Evolutionary conservation across 2,797 vertebrate genomes (phyloP), one percentile per base, ranked within the genome.

Genomic region (Phylloscopus collybita): DNA sequence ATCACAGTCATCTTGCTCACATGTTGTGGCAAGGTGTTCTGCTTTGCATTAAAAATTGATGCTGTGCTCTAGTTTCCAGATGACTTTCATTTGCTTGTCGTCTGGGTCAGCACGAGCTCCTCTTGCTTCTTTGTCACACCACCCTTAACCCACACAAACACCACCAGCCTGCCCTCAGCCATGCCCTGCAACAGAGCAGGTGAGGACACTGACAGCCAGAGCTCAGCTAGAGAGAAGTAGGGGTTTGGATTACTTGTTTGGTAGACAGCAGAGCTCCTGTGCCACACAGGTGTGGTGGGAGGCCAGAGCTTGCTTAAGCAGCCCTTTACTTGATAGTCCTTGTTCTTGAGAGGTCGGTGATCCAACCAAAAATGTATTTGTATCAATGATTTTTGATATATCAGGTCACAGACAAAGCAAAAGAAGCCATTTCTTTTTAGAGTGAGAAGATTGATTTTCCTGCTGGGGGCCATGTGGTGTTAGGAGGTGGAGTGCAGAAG

Each of bases 1-100:
- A 45, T 93, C 38, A 21, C 47, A 27, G 64, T 53, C 36, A 51
- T 47, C 59, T 90, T 81, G 80, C 66, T 94, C 53, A 36, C 29
- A 11, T 69, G 44, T 80, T 93, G 60, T 88, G 92, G 86, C 88
- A 86, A 73, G 83, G 76, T 86, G 49, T 84, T 86, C 83, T 95
- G 76, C 71, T 88, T 88, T 72, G 64, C 67, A 82, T 97, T 95
- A 94, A 95, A 86, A 90, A 92, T 93, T 73, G 74, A 97, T 94
- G 80, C 49, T 79, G 80, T 60, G 49, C 51, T 90, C 70, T 62
- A 20, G 62, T 95, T 95, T 95, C 86, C 78, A 76, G 56, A 82
- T 95, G 12, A 50, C 56, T 90, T 83, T 51, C 10, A 4, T 84
- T 90, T 85, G 76, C 80, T 86, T 10, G 5, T 44, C 0, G 0